These are phyloP conservation scores for Sarcophaga carnaria DNA, from an alignment of 2,888 invertebrate species.

Conservation along the genomic window DNA sequence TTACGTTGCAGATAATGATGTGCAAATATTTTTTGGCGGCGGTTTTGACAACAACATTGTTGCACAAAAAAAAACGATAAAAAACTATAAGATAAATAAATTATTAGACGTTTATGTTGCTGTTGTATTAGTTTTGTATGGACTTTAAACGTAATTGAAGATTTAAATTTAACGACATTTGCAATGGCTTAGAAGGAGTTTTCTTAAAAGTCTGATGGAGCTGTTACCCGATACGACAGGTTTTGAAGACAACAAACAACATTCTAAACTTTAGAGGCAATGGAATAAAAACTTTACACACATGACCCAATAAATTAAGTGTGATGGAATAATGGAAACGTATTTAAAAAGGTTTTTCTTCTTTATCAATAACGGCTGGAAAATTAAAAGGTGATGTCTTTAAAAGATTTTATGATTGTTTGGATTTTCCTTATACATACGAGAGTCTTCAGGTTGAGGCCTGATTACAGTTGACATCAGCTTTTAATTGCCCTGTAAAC, in stretches of 20 bases:
- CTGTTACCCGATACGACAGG: background rate
- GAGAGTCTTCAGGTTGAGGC: too few species aligned
- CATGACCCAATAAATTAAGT: too few species aligned
- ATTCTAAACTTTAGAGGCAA: too few species aligned
- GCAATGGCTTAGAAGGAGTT: background rate
- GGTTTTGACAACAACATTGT: conserved; percentile 58
- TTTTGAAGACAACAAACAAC: background rate
- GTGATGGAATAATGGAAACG: too few species aligned
- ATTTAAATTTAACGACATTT: conserved; percentile 33
- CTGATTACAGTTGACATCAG: too few species aligned
- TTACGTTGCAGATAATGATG: conserved; percentile 34
- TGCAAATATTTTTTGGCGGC: conserved; percentile 52
- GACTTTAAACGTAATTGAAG: conserved; percentile 22
- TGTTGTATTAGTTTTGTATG: background rate
- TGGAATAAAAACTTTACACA: too few species aligned
- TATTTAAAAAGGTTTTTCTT: too few species aligned
- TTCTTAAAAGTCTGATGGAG: background rate
- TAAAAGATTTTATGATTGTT: too few species aligned
- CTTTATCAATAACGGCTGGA: too few species aligned
- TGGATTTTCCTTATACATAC: too few species aligned
- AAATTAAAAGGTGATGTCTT: too few species aligned
- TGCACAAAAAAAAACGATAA: conserved; percentile 44
- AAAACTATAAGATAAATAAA: conserved; percentile 36
- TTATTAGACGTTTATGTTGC: conserved; percentile 10
- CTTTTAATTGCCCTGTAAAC: too few species aligned